Conservation (phyloP, 2,888 invertebrate genomes). For the Sisyra terminalis region DNA sequence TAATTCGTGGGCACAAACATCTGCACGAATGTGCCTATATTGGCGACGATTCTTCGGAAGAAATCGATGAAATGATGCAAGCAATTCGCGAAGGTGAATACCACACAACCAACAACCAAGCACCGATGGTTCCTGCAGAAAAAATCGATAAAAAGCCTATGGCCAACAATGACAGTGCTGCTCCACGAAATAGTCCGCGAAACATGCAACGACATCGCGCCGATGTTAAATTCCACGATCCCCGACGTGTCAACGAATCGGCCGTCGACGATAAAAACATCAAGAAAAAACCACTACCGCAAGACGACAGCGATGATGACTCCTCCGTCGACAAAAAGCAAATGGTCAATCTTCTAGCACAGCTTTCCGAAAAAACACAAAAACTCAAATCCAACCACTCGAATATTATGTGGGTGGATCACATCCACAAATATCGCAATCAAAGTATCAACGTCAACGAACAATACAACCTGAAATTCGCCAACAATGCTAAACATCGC, state of each 20-base stretch:
- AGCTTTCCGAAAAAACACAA: constrained; percentile 16
- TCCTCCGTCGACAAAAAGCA: constrained; percentile 10
- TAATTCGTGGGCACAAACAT: constrained; percentile 61
- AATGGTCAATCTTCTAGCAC: constrained; percentile 20
- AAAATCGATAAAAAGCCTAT: background rate
- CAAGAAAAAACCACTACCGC: background rate
- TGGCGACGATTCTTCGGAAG: constrained; percentile 64
- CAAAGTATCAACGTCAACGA: constrained; percentile 33
- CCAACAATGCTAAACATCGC: constrained; percentile 16
- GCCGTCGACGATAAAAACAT: background rate
- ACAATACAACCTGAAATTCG: constrained; percentile 33
- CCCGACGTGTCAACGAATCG: constrained; percentile 18
- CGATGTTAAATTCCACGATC: constrained; percentile 44
- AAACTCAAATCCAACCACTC: constrained; percentile 23
- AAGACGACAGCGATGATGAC: constrained; percentile 2
- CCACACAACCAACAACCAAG: constrained; percentile 14
- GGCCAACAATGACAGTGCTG: constrained; percentile 16
- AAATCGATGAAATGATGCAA: constrained; percentile 40
- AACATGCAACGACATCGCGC: constrained; percentile 43
- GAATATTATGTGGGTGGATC: constrained; percentile 17
- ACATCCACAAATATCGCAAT: constrained; percentile 28
- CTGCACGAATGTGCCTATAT: constrained; percentile 66
- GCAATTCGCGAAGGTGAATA: constrained; percentile 23
- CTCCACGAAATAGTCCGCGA: constrained; percentile 41
- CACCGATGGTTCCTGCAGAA: background rate